phyloP scores from a whole-genome alignment of 2,888 invertebrate genomes.

The Chloromyia formosa region DNA sequence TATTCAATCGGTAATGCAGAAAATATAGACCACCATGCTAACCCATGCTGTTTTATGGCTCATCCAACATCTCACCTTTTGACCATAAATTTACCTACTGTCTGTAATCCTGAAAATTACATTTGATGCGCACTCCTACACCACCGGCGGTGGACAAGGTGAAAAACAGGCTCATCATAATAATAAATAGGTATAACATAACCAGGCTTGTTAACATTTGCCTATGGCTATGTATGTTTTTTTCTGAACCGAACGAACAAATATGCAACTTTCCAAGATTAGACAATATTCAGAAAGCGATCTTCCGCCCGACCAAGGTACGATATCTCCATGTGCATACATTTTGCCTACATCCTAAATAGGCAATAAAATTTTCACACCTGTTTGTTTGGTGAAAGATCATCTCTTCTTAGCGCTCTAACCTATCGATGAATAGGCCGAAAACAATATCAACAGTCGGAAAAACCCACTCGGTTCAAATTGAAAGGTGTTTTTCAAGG shows the following conservation, averaged over 20 bases:
- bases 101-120: not conserved
- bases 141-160: not conserved
- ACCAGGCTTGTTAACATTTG: not conserved
- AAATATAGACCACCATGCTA: no score
- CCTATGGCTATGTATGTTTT: not conserved
- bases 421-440: not conserved
- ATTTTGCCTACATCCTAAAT: not conserved
- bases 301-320: no score
- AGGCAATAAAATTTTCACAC: constrained; percentile 40
- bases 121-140: not conserved
- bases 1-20: no score
- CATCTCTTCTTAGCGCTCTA: not conserved
- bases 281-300: not conserved
- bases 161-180: not conserved
- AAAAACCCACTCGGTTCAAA: not conserved
- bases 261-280: constrained; percentile 36
- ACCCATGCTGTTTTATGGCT: no score
- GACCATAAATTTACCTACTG: constrained; percentile 24
- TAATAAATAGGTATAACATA: not conserved
- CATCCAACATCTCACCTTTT: constrained; percentile 14
- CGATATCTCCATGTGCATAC: no score
- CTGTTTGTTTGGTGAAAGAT: constrained; percentile 42
- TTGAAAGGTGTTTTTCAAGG: not conserved
- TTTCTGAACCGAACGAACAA: constrained; percentile 8
- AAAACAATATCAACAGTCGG: not conserved